These are phyloP conservation scores for Oreochromis grahami DNA, from an alignment of 2,797 vertebrate genomes.

Conservation along the genomic window DNA sequence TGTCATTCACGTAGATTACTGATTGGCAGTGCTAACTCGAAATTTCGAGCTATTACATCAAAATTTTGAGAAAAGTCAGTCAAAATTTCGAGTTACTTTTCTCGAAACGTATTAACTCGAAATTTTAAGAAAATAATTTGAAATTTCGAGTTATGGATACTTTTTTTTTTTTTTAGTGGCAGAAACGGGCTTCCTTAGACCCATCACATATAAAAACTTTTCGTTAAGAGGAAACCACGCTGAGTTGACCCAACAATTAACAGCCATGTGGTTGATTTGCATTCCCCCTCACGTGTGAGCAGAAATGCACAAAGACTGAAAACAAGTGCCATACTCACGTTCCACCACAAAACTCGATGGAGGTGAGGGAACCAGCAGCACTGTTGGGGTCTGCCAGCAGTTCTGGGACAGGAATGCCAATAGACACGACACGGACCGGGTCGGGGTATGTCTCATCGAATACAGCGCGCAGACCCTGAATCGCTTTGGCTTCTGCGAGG, in stretches of 20 bases:
- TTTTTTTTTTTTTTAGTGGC: not conserved
- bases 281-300: not conserved
- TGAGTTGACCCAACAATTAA: not conserved
- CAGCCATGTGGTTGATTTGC: not conserved
- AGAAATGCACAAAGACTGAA: not conserved
- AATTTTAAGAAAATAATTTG: not conserved
- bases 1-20: too few relatives aligned
- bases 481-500: constrained; percentile 90
- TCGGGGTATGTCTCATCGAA: constrained; percentile 98
- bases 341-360: constrained; percentile 96
- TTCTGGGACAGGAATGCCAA: constrained; percentile 87
- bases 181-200: not conserved
- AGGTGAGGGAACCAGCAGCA: constrained; percentile 85
- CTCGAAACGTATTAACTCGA: accelerated
- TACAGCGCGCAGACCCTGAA: constrained; percentile 94
- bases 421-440: constrained; percentile 93
- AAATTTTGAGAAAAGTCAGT: too few relatives aligned
- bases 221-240: accelerated
- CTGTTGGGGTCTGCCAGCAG: constrained; percentile 88
- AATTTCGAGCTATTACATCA: not conserved
- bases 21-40: not conserved
- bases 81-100: not conserved
- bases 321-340: constrained; percentile 81
- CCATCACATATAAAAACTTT: not conserved
- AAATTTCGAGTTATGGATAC: not conserved